These are phyloP conservation scores for Stercorarius parasiticus DNA, from an alignment of 2,113 vertebrate species.

Conservation along the genomic window DNA sequence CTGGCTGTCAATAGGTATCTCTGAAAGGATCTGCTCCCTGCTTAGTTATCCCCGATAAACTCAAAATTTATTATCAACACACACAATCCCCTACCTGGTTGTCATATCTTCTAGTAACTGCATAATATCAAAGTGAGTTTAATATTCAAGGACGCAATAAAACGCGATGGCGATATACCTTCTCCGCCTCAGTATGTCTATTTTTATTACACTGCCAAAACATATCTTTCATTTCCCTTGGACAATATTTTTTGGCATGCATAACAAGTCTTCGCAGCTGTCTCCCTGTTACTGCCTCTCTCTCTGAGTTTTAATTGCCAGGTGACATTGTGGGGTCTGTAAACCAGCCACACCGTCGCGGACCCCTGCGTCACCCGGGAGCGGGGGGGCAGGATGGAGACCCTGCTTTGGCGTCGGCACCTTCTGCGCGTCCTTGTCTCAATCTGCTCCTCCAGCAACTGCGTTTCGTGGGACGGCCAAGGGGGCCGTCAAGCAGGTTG, in stretches of 20 bases:
- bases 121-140: neutral
- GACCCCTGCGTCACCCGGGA: too few species aligned
- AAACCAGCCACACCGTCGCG: accelerated
- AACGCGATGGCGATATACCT: too few species aligned
- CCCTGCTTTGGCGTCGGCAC: neutral
- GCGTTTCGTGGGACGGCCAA: accelerated
- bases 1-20: neutral
- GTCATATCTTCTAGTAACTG: neutral
- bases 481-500: accelerated
- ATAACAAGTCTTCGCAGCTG: neutral
- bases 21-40: neutral
- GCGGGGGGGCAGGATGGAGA: accelerated
- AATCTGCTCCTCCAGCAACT: neutral
- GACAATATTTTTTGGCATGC: neutral
- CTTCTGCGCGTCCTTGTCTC: neutral
- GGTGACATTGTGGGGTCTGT: neutral
- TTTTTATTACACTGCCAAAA: neutral
- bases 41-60: neutral
- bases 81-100: neutral
- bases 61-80: neutral
- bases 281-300: neutral
- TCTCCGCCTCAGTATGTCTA: neutral
- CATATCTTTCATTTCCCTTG: neutral
- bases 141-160: neutral
- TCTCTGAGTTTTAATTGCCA: neutral